Conservation (phyloP, 2,797 vertebrate species). For the Lithobates sylvaticus region DNA sequence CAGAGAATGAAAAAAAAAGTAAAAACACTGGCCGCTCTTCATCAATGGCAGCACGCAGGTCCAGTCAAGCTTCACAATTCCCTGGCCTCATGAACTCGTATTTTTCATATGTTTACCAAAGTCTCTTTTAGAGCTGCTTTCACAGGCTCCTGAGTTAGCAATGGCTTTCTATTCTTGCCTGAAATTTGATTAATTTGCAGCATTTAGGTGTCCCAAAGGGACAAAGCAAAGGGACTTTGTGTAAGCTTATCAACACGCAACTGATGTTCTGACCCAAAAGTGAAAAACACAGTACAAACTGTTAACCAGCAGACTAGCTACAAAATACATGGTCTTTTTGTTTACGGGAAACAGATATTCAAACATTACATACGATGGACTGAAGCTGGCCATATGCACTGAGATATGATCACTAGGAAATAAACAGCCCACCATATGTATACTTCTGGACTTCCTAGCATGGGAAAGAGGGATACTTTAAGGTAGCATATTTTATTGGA, state of each 20-base stretch:
- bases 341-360: too few relatives aligned
- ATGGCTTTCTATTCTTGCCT: conserved; percentile 80
- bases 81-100: conserved; percentile 74
- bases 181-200: conserved; percentile 94
- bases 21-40: conserved; percentile 81
- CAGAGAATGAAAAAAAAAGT: conserved; percentile 82
- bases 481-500: too few relatives aligned
- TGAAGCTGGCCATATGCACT: too few relatives aligned
- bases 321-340: neutral
- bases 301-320: conserved; percentile 46
- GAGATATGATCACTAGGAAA: too few relatives aligned
- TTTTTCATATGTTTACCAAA: conserved; percentile 84
- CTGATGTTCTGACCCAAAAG: conserved; percentile 72
- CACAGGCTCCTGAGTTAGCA: conserved; percentile 76
- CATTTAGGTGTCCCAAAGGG: conserved; percentile 80
- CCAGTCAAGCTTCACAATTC: conserved; percentile 74
- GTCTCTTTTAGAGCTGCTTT: conserved; percentile 80
- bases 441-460: too few relatives aligned
- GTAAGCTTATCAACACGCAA: conserved; percentile 86
- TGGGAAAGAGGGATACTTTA: too few relatives aligned
- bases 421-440: too few relatives aligned
- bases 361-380: too few relatives aligned
- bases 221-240: conserved; percentile 88
- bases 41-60: conserved; percentile 77
- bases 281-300: conserved; percentile 66